These are phyloP conservation scores for Gymnosoma rotundatum DNA, from an alignment of 2,888 invertebrate genomes.

Conservation along the genomic window DNA sequence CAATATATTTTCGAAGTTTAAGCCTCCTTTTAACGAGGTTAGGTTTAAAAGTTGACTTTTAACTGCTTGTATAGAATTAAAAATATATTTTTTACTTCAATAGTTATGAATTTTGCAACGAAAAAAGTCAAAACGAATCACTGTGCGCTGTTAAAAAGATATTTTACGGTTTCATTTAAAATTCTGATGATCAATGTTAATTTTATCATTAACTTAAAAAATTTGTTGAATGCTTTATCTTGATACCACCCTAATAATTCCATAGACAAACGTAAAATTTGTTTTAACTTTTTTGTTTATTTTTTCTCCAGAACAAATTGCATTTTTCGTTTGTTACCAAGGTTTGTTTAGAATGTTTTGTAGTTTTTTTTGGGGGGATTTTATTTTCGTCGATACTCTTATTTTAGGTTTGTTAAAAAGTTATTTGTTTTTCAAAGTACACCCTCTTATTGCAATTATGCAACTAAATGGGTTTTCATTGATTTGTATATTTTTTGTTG, in stretches of 20 bases:
- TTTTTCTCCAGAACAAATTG: constrained; percentile 54
- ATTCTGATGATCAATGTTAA: no score
- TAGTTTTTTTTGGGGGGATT: constrained; percentile 18
- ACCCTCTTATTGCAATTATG: constrained; percentile 63
- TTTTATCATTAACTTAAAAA: no score
- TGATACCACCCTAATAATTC: constrained; percentile 20
- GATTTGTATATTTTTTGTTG: constrained; percentile 45
- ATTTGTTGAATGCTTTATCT: not conserved
- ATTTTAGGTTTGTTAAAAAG: constrained; percentile 18
- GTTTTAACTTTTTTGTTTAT: constrained; percentile 32
- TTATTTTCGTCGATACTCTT: constrained; percentile 13
- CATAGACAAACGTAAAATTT: constrained; percentile 38
- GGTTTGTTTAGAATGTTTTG: constrained; percentile 55
- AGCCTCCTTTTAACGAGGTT: no score
- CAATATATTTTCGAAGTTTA: no score
- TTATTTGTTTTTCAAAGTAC: constrained; percentile 32
- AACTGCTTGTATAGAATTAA: no score
- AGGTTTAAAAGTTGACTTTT: no score
- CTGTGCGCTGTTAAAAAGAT: no score
- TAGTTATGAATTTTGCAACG: no score
- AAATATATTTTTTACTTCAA: no score
- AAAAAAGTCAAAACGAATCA: no score
- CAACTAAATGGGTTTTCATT: constrained; percentile 62
- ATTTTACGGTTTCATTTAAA: no score
- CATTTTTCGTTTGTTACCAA: constrained; percentile 62